Base-by-base conservation (phyloP, 2,888 invertebrate genomes). In the Agrilus cyanescens region DNA sequence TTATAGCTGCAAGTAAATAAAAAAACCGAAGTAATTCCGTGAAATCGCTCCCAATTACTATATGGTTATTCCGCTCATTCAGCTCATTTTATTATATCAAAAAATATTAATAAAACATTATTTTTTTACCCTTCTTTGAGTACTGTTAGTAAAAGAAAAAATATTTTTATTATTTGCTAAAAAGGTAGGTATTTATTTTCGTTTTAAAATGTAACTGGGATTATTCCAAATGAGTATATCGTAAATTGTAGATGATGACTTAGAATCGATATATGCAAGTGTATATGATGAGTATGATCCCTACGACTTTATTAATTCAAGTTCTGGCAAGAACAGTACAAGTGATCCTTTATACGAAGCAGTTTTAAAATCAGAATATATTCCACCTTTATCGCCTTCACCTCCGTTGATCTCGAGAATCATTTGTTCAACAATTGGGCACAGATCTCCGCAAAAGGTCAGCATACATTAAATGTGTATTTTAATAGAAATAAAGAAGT, bases 231-330 rank as follows among this genome's bases (percentile, higher is more conserved):
- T 34, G 32, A 29, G 20, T 18, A n/a, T 20, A 18, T 4, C 20
- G 16, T 14, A 10, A 37, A n/a, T 65, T 62, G 58, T 65, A 67
- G 59, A 61, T 59, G 74, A 72, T 55, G 74, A 73, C 53, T 61
- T 67, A 45, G 70, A 68, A 49, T 77, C 78, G 15, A 73, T 78
- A 50, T 73, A 74, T 52, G 74, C 70, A 45, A 80, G 80, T 40
- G 78, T 83, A 49, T 84, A 85, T 56, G 80, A 83, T 55, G 79
- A 81, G 46, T 82, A 82, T 57, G 82, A 85, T 65, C 83, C 82
- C n/a, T 82, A 83, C 55, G 83, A 84, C 61, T 84, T 82, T 60
- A 74, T 84, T 62, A 80, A 82, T 58, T 65, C 68, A 25, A 73
- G 73, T 32, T 72, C 73, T 29, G 75, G 77, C 48, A 77, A 74